Base-by-base conservation (phyloP, 2,113 vertebrate species). In the Antennarius striatus region DNA sequence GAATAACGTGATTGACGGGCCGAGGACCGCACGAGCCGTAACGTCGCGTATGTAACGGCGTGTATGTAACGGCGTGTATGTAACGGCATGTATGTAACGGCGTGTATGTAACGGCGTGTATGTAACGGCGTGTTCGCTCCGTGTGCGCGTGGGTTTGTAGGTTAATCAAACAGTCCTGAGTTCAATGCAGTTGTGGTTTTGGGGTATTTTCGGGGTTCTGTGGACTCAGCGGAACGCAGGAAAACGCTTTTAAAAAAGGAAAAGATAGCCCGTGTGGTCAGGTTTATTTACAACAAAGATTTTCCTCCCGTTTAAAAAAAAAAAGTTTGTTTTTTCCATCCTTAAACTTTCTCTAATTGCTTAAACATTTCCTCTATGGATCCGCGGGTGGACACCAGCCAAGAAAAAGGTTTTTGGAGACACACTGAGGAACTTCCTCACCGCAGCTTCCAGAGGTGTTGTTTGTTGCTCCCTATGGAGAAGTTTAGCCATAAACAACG, bases 291-390 rank as follows among this genome's bases (percentile, higher is more conserved):
- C 83, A 84, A 82, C 73, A 77, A 71, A 77, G 63, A 84, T 83
- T 89, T 85, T 89, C 84, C 84, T 77, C 57, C 68, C 53, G 42
- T 10, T 39, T 66, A n/a, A 46, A 55, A 45, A 39, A 56, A 56
- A 56, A 12, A 4, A 36, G 3, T 60, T 59, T 82, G 85, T 32
- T 16, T 12, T 11, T 16, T 73, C 75, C 77, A 82, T 57, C 71
- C 51, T 75, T 82, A 71, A 82, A 81, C 15, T 74, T 61, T 6
- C 42, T 56, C 68, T 85, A 82, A 89, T 80, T 79, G 77, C 79
- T 80, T 75, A 74, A 80, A 83, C 66, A 79, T 88, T 88, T 89
- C 81, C 66, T 77, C 73, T 45, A 43, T 40, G 8, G 73, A 74
- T 82, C 80, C 64, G 69, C 49, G 50, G 6, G 60, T 49, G 78